A percentile compares a stretch with the other conserved stretches of the same genome.
Conservation (phyloP, 35 echinoderm and acorn worm species). For the Acanthaster planci region DNA sequence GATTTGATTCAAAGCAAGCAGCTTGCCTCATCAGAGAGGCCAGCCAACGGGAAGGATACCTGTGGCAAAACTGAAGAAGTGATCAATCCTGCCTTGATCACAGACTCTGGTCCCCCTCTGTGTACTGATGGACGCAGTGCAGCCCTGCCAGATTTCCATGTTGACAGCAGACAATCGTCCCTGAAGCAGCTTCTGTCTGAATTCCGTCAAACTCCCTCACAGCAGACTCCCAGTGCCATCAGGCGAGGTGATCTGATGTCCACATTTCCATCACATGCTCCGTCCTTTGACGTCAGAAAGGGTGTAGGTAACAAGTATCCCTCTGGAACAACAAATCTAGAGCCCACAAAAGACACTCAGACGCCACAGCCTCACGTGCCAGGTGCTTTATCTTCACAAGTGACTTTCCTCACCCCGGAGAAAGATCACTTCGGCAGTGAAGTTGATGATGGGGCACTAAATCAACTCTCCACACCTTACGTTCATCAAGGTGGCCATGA, state of each 20-base stretch:
- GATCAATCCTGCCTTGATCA: not conserved
- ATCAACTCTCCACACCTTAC: not conserved
- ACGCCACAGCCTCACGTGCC: too few species aligned
- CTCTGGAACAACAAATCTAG: too few species aligned
- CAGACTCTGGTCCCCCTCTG: too few species aligned
- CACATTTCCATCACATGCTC: too few species aligned
- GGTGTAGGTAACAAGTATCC: too few species aligned
- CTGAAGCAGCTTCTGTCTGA: constrained; percentile 19
- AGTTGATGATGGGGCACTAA: not conserved
- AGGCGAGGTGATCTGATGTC: too few species aligned
- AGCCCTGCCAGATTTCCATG: not conserved
- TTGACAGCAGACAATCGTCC: not conserved
- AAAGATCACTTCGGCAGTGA: not conserved
- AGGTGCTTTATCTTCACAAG: not conserved
- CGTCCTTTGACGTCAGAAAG: too few species aligned
- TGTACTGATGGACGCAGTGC: not conserved
- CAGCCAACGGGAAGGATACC: not conserved
- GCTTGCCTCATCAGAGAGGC: not conserved
- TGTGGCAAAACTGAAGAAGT: not conserved
- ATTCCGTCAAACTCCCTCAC: not conserved
- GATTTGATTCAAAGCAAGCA: not conserved
- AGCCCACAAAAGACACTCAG: too few species aligned
- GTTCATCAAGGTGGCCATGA: not conserved
- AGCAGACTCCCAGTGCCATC: too few species aligned
- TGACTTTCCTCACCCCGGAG: not conserved